Evolutionary conservation across 2,113 vertebrate genomes (phyloP), one percentile per base, ranked within the genome.

Genomic region (Brachypodius melanocephalos): DNA sequence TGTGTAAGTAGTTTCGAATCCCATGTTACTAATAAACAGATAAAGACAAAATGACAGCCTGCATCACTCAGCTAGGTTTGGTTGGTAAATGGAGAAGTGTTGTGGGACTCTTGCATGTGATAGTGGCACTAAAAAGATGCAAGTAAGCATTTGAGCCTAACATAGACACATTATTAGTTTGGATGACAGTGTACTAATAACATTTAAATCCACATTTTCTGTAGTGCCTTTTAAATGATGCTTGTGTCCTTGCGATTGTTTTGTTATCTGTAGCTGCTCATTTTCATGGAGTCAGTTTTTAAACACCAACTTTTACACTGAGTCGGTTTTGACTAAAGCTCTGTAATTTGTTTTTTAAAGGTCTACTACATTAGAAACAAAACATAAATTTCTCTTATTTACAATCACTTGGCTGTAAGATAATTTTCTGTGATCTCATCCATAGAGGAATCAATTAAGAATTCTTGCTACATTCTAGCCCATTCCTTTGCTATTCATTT

Each of bases 281-380:
- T 91, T 65, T 95, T 96, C 38, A 54, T 34, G 52, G 52, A 92
- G 22, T 76, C 26, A 59, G 15, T 79, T 95, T 85, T 78, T 65
- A 85, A 87, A 68, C 40, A 66, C 3, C 20, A 38, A 62, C 43
- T 92, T 84, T 65, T 84, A 36, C 25, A 59, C 34, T 71, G 77
- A 96, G 46, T 85, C 73, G 91, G 19, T 97, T 96, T 76, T 95
- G 79, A 89, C 86, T 96, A 89, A 95, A 49, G 34, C 77, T 57
- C 24, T 74, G 17, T 89, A 85, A 85, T 96, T 94, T 94, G 73
- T 93, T 88, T 69, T 92, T 94, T 42, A 92, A 96, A 95, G 73
- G 36, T 88, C 31, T 59, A 19, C 51, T 72, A 36, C 38, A 20
- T 90, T 95, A 93, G 68, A 78, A 84, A 95, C 13, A 69, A 88